Percentiles rank a stretch among this genome's conserved stretches.
phyloP scores from a whole-genome alignment of 2,797 vertebrate species.

The Poeciliopsis turneri region DNA sequence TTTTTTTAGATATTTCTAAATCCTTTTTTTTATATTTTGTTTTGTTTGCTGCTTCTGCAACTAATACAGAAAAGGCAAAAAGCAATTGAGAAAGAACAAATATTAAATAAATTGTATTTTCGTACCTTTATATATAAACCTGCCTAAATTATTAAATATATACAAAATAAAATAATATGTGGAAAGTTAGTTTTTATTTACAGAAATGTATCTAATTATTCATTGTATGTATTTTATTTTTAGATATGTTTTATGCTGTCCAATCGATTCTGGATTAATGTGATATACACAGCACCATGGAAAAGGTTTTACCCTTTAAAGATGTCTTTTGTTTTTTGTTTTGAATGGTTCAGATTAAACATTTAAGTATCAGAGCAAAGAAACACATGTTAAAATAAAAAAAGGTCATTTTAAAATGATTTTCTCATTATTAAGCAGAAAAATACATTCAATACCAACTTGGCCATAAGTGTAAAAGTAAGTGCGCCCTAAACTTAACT shows the following conservation, averaged over 20 bases:
- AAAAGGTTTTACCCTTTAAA: not conserved
- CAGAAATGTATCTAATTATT: not conserved
- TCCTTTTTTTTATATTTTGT: not conserved
- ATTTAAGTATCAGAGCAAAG: not conserved
- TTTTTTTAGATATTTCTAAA: not conserved
- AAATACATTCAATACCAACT: not conserved
- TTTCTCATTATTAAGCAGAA: not conserved
- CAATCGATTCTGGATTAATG: not conserved
- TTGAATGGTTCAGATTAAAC: not conserved
- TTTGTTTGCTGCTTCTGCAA: not conserved
- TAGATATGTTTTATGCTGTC: not conserved
- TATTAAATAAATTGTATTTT: not conserved
- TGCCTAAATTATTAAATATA: constrained; percentile 4
- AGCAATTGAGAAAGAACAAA: not conserved
- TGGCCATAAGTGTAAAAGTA: not conserved
- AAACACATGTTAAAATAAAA: not conserved
- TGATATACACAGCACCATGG: not conserved
- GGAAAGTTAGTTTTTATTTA: not conserved
- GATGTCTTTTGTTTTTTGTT: not conserved
- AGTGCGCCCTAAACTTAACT: not conserved
- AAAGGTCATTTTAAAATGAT: not conserved
- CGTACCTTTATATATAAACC: not conserved
- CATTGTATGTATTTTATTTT: not conserved
- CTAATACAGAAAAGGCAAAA: not conserved
- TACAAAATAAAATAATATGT: not conserved